These are phyloP conservation scores for Achatina immaculata DNA, from an alignment of 1,140 invertebrate genomes.

Conservation along the genomic window DNA sequence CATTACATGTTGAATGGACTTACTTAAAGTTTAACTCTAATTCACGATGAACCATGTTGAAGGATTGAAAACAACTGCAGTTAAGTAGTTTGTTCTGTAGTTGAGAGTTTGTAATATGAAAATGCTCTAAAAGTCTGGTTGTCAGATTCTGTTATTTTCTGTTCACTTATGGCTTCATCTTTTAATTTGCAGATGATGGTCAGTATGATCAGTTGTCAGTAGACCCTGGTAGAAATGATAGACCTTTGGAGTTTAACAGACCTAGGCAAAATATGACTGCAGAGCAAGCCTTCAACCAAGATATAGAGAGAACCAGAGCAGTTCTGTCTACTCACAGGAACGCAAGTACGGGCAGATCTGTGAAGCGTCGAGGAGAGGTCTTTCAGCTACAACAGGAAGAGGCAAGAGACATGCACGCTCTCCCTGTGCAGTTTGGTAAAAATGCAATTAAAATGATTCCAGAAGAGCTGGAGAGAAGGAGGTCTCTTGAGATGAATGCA, in stretches of 20 bases:
- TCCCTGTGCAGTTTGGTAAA: constrained; percentile 27
- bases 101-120: too few relatives aligned
- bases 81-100: too few relatives aligned
- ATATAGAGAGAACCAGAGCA: constrained; percentile 2
- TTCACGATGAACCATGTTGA: too few relatives aligned
- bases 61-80: too few relatives aligned
- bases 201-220: not conserved
- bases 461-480: not conserved
- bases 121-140: too few relatives aligned
- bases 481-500: not conserved
- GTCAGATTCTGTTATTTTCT: too few relatives aligned
- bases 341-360: not conserved
- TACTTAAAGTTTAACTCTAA: too few relatives aligned
- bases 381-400: too few relatives aligned
- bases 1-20: too few relatives aligned
- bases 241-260: constrained; percentile 15
- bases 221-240: constrained; percentile 16
- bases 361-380: not conserved
- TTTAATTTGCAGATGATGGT: too few relatives aligned
- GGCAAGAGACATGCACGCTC: not conserved
- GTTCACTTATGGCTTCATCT: too few relatives aligned
- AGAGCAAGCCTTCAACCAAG: constrained; percentile 17
- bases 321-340: not conserved
- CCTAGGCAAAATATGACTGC: not conserved
- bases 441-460: constrained; percentile 16